These are phyloP conservation scores for Phyllostomus discolor DNA, from an alignment of 2,113 vertebrate species.

Conservation along the genomic window DNA sequence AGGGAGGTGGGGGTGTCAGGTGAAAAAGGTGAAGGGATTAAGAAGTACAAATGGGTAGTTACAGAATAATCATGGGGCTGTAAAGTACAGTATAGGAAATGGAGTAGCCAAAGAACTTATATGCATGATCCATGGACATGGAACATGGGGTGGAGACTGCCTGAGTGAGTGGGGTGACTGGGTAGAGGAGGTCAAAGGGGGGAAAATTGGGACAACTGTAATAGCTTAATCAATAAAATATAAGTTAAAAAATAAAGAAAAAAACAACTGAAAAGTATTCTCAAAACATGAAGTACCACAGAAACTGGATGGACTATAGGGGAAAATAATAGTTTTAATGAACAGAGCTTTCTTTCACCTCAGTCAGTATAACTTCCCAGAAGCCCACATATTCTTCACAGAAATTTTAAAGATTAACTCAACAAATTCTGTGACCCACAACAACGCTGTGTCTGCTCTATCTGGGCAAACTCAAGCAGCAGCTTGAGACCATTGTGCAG, in stretches of 20 bases:
- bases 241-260: neutral
- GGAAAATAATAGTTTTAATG: conserved; percentile 91
- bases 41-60: too few relatives aligned
- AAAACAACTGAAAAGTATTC: conserved; percentile 94
- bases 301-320: conserved; percentile 80
- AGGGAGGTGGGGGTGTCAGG: too few relatives aligned
- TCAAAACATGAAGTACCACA: conserved; percentile 87
- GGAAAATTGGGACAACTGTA: too few relatives aligned
- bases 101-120: too few relatives aligned
- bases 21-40: too few relatives aligned
- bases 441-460: conserved; percentile 97
- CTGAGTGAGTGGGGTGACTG: too few relatives aligned
- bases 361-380: conserved; percentile 95
- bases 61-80: too few relatives aligned
- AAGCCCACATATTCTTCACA: conserved; percentile 91
- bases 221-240: too few relatives aligned
- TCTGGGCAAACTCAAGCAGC: conserved; percentile 94
- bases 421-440: conserved; percentile 95
- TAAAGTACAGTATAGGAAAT: too few relatives aligned
- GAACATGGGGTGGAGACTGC: too few relatives aligned
- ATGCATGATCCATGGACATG: too few relatives aligned
- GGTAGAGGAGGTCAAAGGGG: too few relatives aligned
- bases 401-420: conserved; percentile 91
- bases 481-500: conserved; percentile 95
- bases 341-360: conserved; percentile 97